phyloP scores from a whole-genome alignment of 2,797 vertebrate species.

The Acestrorhynchus altus region DNA sequence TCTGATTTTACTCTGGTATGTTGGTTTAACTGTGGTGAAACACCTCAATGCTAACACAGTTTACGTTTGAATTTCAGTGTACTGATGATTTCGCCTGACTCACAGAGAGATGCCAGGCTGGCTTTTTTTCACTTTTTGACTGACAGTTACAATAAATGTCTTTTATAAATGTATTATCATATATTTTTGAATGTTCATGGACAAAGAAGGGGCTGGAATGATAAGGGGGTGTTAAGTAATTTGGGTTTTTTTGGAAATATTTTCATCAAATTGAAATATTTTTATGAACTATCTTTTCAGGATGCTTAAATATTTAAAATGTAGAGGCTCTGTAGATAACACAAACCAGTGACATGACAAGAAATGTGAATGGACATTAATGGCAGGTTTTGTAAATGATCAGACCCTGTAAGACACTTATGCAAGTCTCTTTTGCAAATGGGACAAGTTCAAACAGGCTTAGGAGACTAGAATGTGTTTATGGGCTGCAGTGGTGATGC shows the following conservation, averaged over 20 bases:
- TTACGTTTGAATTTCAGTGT: constrained; percentile 18
- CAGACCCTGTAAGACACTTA: background rate
- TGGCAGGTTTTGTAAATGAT: background rate
- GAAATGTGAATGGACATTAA: background rate
- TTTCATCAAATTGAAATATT: constrained; percentile 20
- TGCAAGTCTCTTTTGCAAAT: constrained; percentile 1
- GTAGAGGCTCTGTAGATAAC: background rate
- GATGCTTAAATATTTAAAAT: background rate
- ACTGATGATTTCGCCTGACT: constrained; percentile 2
- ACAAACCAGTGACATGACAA: background rate
- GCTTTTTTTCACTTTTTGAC: constrained; percentile 10
- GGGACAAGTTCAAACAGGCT: constrained; percentile 15
- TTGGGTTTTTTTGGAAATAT: background rate
- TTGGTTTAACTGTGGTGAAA: constrained; percentile 27
- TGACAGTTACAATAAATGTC: constrained; percentile 6
- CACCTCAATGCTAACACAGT: constrained; percentile 17
- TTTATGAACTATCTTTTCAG: background rate
- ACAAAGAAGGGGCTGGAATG: background rate
- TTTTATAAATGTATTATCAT: background rate
- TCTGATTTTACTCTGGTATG: constrained; percentile 18
- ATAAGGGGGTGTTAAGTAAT: background rate
- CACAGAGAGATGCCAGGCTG: background rate
- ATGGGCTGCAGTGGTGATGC: constrained; percentile 35
- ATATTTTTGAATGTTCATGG: constrained; percentile 7
- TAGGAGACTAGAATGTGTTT: constrained; percentile 41